Percentiles rank a stretch among this genome's conserved stretches.
Conservation (phyloP, 2,113 vertebrate species). For the Bubo scandiacus region DNA sequence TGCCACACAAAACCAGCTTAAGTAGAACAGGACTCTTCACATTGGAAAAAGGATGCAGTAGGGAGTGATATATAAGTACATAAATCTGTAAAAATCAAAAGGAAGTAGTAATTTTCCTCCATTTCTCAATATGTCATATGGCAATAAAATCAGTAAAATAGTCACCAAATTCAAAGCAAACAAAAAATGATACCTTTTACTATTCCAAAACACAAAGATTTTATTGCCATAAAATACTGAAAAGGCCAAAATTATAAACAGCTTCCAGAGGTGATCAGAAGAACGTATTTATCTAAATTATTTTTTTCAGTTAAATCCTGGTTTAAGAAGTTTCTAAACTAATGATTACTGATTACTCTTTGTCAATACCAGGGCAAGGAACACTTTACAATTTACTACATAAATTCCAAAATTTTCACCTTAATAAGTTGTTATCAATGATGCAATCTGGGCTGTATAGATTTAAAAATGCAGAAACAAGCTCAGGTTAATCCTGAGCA, state of each 20-base stretch:
- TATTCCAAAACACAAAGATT: neutral
- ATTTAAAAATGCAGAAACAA: neutral
- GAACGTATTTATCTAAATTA: neutral
- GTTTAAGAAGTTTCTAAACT: neutral
- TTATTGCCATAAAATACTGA: neutral
- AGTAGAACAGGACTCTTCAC: neutral
- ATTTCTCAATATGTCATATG: neutral
- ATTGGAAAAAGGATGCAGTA: neutral
- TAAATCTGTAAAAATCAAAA: neutral
- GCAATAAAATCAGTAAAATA: neutral
- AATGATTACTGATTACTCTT: neutral
- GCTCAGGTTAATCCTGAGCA: neutral
- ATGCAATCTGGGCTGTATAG: neutral
- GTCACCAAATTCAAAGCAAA: neutral
- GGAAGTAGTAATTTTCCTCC: neutral
- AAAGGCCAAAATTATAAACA: neutral
- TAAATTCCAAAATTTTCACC: neutral
- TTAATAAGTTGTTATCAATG: neutral
- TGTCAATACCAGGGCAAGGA: neutral
- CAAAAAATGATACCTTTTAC: accelerated
- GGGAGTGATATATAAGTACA: neutral
- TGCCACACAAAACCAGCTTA: neutral
- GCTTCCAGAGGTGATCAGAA: neutral
- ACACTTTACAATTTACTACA: neutral
- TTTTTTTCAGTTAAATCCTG: neutral